These are phyloP conservation scores for Tetranychus urticae DNA, from an alignment of 1,140 invertebrate species.

Conservation along the genomic window DNA sequence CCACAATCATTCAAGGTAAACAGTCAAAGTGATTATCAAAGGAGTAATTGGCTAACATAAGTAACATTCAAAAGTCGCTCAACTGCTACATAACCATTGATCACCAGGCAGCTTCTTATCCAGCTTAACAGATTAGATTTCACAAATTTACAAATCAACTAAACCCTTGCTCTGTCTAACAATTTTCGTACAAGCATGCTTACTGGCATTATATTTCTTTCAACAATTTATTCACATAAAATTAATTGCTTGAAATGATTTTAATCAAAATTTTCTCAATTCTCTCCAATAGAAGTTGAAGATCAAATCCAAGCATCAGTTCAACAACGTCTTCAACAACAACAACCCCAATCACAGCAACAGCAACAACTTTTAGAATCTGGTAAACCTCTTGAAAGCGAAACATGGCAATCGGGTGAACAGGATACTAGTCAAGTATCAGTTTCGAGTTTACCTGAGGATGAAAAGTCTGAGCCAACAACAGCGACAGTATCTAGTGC, in stretches of 20 bases:
- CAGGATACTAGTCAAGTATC: slow-evolving; percentile 16
- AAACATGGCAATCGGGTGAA: slow-evolving; percentile 13
- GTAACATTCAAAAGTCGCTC: too few species aligned
- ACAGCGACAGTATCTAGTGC: slow-evolving; percentile 11
- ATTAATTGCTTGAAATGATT: too few species aligned
- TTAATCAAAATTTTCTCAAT: too few species aligned
- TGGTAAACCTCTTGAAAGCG: slow-evolving; percentile 5
- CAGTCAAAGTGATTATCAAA: neutral
- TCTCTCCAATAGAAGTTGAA: neutral
- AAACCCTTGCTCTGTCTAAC: too few species aligned
- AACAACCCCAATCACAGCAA: neutral
- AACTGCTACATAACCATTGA: neutral
- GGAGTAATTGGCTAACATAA: too few species aligned
- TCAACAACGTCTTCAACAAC: neutral
- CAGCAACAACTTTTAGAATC: neutral
- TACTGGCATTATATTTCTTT: too few species aligned
- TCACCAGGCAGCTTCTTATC: neutral
- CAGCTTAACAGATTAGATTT: neutral
- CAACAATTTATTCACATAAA: too few species aligned
- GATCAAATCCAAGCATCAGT: neutral
- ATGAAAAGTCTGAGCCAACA: slow-evolving; percentile 14
- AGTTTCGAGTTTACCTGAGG: slow-evolving; percentile 15
- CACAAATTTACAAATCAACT: neutral
- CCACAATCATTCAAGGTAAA: slow-evolving; percentile 7
- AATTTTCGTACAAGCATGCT: too few species aligned